Percentiles rank a stretch among this genome's conserved stretches.
Conservation (phyloP, 2,113 vertebrate genomes). For the Corydoras maculifer region DNA sequence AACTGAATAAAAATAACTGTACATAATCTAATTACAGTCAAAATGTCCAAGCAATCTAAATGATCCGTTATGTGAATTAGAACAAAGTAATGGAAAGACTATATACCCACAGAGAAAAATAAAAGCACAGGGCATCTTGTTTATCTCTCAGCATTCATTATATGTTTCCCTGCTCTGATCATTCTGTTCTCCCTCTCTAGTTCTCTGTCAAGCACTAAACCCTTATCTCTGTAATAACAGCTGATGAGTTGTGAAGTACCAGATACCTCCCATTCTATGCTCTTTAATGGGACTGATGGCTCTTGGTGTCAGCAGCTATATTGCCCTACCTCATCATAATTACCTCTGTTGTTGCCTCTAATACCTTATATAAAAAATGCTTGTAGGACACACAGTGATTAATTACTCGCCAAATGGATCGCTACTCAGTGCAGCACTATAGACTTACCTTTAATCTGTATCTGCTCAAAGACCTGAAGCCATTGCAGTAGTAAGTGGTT, state of each 20-base stretch:
- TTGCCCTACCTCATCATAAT: constrained; percentile 43
- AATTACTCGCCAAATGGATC: constrained; percentile 52
- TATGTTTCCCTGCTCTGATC: not conserved
- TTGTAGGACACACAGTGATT: constrained; percentile 59
- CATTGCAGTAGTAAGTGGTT: not conserved
- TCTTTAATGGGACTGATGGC: constrained; percentile 36
- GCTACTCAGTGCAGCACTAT: constrained; percentile 40
- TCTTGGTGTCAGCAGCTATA: constrained; percentile 34
- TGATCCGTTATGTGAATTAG: constrained; percentile 38
- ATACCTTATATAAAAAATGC: constrained; percentile 47
- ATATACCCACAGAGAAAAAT: constrained; percentile 40
- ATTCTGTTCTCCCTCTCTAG: constrained; percentile 2
- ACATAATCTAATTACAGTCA: too few relatives aligned
- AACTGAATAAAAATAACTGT: too few relatives aligned
- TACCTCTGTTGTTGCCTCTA: constrained; percentile 43
- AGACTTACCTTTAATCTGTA: not conserved
- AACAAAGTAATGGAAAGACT: constrained; percentile 48
- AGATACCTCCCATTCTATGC: constrained; percentile 32
- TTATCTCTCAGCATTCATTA: constrained; percentile 18
- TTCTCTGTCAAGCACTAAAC: constrained; percentile 19
- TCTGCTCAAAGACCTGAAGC: not conserved
- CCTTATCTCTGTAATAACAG: constrained; percentile 44
- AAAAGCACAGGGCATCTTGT: constrained; percentile 24
- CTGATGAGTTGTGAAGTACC: constrained; percentile 42
- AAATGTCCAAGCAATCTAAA: too few relatives aligned